These are phyloP conservation scores for Marmota monax DNA, from an alignment of 2,113 vertebrate species.

Conservation along the genomic window DNA sequence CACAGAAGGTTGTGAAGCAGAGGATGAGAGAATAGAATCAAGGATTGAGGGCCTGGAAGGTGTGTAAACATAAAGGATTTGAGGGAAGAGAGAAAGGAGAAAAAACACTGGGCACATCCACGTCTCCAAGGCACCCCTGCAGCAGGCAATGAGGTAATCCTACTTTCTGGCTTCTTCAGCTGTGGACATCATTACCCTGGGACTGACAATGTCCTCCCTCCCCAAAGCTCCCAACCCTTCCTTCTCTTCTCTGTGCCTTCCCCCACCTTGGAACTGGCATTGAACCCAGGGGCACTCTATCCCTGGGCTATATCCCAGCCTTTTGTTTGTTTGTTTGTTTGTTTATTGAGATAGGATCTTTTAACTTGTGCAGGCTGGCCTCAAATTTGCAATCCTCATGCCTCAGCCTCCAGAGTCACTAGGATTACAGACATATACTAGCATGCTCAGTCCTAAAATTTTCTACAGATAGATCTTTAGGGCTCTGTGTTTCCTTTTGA, in stretches of 20 bases:
- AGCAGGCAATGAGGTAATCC: background rate
- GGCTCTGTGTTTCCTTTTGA: background rate
- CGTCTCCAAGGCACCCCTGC: background rate
- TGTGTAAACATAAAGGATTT: rapidly evolving
- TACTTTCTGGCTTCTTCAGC: background rate
- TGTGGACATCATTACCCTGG: background rate
- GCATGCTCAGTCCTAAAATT: background rate
- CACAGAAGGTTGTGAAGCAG: background rate
- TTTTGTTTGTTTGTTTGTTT: no score
- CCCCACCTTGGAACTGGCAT: no score
- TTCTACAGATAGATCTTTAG: background rate
- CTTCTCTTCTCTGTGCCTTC: no score
- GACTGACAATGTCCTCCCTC: background rate
- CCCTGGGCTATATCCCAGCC: no score
- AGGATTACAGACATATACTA: background rate
- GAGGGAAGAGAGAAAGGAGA: background rate
- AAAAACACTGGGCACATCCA: background rate
- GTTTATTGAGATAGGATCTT: no score
- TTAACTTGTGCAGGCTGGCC: background rate
- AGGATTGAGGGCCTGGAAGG: background rate
- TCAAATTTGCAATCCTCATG: background rate
- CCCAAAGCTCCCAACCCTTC: background rate
- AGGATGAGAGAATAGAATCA: background rate
- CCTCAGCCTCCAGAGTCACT: background rate
- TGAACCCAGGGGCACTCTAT: no score